Percentiles rank a stretch among this genome's conserved stretches.
Evolutionary conservation across 64 coral and sea anemone species (phyloP).

Genomic region (Montipora sp.): DNA sequence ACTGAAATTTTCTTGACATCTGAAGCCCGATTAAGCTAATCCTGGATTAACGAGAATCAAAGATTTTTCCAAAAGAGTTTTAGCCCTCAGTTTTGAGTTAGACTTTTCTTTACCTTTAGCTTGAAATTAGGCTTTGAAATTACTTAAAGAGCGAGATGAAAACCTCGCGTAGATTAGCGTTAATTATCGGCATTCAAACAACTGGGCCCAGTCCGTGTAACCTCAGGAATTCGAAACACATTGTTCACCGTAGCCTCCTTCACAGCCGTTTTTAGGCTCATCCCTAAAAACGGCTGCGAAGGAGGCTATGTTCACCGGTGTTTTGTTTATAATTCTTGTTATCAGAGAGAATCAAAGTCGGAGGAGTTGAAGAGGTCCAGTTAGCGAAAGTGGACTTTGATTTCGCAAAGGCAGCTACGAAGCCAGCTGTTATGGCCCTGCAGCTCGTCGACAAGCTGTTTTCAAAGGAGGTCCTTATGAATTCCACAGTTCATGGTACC

Average conservation of each 20-base stretch:
- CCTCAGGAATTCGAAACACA: neutral
- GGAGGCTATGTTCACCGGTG: neutral
- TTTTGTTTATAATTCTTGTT: neutral
- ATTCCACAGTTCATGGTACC: neutral
- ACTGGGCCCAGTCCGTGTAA: too few species aligned
- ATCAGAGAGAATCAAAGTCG: neutral
- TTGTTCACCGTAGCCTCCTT: neutral
- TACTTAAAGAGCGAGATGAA: too few species aligned
- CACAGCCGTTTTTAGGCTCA: too few species aligned
- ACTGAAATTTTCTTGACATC: neutral
- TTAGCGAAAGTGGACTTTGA: neutral
- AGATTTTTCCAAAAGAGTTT: too few species aligned
- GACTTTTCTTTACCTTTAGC: too few species aligned
- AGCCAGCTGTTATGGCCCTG: neutral
- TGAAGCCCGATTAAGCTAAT: neutral
- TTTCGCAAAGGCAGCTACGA: neutral
- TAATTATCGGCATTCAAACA: too few species aligned
- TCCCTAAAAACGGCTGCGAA: too few species aligned
- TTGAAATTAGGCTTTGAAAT: too few species aligned
- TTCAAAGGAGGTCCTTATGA: neutral
- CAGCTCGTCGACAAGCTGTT: neutral
- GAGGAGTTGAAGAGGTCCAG: neutral
- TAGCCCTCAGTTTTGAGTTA: too few species aligned
- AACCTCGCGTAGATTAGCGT: too few species aligned
- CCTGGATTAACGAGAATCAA: too few species aligned